phyloP scores from a whole-genome alignment of 2,113 vertebrate species.

The Oncorhynchus nerka region DNA sequence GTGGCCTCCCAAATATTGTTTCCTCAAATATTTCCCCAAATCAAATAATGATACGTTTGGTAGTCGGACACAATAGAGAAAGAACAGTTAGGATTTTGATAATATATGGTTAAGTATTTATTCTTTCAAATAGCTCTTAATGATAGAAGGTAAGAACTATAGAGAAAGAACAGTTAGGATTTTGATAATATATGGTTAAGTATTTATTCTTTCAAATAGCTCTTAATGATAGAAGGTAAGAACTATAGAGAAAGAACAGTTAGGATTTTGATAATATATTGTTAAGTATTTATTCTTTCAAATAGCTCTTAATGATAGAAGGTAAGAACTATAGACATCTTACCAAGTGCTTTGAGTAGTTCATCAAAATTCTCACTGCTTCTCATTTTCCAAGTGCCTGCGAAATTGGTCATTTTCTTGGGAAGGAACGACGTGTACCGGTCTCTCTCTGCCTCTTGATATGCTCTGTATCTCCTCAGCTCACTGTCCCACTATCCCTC shows the following conservation, averaged over 20 bases:
- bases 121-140: background rate
- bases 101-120: background rate
- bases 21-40: too few species aligned
- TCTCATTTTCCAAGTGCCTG: constrained; percentile 89
- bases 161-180: background rate
- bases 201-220: background rate
- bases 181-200: background rate
- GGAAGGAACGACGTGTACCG: background rate
- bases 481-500: constrained; percentile 20
- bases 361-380: constrained; percentile 92
- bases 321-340: constrained; percentile 33
- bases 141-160: background rate
- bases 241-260: background rate
- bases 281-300: background rate
- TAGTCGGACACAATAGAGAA: background rate
- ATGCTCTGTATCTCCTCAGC: constrained; percentile 9
- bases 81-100: too few species aligned
- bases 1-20: too few species aligned
- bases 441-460: constrained; percentile 7
- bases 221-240: background rate
- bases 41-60: background rate
- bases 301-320: background rate
- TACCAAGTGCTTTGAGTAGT: constrained; percentile 89
- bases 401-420: constrained; percentile 83
- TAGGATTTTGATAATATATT: too few species aligned